Evolutionary conservation across 2,797 vertebrate species (phyloP), one percentile per base, ranked within the genome.

Genomic region (Loriculus beryllinus): DNA sequence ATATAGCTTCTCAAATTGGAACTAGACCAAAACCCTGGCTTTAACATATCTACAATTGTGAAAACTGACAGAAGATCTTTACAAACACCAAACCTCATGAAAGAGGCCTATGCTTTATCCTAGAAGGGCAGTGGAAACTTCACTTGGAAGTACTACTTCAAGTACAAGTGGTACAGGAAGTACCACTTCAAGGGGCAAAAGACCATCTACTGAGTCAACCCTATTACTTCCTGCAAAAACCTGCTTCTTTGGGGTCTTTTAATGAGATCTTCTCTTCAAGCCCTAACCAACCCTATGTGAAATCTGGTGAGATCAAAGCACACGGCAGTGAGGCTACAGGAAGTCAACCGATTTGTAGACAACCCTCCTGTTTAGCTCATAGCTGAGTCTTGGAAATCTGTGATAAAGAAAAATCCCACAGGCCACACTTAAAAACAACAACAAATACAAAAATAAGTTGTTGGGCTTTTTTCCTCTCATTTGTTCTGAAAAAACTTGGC

Each of bases 41-140:
- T 93, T 85, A 90, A 91, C 85, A 56, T 48, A 92, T 78, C 92
- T 72, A n/a, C 74, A 77, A 77, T 68, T 82, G 72, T 59, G 83
- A 94, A 96, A 97, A 93, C 68, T 93, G 92, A 86, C 80, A 92
- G 71, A 64, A 92, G 85, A 95, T 90, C 93, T 95, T 95, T 92
- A 67, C 37, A 88, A 93, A 92, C 91, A 94, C 75, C 47, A 79
- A 18, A 62, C 65, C 14, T 62, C 59, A 49, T 45, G 11, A 90
- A 88, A 76, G 3, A 80, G 31, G 25, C 23, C 52, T 79, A 35
- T 65, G 37, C 7, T 79, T 94, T 71, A 86, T 77, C 29, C 63
- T 25, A 31, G 71, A 79, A 93, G 26, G 49, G 22, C 65, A 81
- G 20, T 4, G 2, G 48, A 56, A 72, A 40, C 45, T n/a, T n/a